phyloP scores from a whole-genome alignment of 53 echinoderm and acorn worm species.

The Actinopyga echinites region DNA sequence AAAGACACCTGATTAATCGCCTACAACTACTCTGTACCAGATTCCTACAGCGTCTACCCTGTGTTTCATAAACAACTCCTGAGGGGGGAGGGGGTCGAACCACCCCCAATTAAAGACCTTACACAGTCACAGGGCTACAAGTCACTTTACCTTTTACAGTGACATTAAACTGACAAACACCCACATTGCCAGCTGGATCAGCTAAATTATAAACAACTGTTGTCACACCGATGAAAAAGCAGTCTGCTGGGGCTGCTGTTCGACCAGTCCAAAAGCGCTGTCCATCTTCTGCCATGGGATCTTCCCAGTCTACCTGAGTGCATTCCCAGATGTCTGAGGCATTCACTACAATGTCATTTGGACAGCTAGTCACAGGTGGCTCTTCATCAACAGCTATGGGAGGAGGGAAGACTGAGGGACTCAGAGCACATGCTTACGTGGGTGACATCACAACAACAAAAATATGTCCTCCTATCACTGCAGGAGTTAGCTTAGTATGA shows the following conservation, averaged over 20 bases:
- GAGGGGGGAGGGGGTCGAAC: no score
- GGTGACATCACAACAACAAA: no score
- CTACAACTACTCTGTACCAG: no score
- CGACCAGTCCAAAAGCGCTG: slow-evolving; percentile 20
- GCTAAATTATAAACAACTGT: slow-evolving; percentile 60
- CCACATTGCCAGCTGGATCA: slow-evolving; percentile 65
- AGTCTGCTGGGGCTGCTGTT: slow-evolving; percentile 51
- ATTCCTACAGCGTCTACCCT: no score
- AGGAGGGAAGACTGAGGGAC: not conserved
- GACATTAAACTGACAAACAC: slow-evolving; percentile 59
- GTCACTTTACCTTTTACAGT: slow-evolving; percentile 31
- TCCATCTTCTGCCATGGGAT: slow-evolving; percentile 53
- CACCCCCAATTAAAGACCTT: not conserved
- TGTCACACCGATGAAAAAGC: slow-evolving; percentile 37
- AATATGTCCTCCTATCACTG: not conserved
- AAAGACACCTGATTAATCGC: no score
- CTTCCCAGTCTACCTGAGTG: slow-evolving; percentile 48
- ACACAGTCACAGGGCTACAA: no score
- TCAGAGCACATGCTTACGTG: no score
- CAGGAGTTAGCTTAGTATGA: not conserved
- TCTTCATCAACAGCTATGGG: not conserved
- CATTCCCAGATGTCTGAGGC: slow-evolving; percentile 10
- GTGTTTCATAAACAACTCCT: no score
- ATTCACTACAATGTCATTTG: slow-evolving; percentile 44
- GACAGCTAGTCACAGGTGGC: slow-evolving; percentile 52